Evolutionary conservation across 2,888 invertebrate species (phyloP).

Genomic region (Choreutis nemorana): DNA sequence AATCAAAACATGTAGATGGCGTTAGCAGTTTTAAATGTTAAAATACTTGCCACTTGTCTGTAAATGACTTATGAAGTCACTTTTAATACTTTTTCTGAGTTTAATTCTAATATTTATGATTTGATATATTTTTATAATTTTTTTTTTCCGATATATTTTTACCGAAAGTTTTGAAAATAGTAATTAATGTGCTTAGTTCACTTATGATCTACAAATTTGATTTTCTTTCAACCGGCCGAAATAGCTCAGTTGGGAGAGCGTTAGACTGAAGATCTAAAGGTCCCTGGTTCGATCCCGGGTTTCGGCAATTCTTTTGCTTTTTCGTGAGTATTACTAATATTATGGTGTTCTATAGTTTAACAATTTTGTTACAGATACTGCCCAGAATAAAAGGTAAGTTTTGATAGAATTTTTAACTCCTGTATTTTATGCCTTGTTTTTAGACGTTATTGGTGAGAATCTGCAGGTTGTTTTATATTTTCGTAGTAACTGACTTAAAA

Average conservation of each 20-base stretch:
- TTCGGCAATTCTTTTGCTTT: slow-evolving; percentile 59
- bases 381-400: slow-evolving; percentile 2
- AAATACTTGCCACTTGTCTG: no score
- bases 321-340: slow-evolving; percentile 6
- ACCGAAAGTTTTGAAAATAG: background rate
- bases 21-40: slow-evolving; percentile 8
- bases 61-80: no score
- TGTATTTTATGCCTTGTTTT: background rate
- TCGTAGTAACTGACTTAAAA: no score
- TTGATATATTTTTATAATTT: background rate
- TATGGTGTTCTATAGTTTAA: slow-evolving; percentile 4
- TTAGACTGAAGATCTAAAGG: slow-evolving; percentile 76
- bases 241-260: slow-evolving; percentile 74
- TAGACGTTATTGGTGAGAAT: background rate
- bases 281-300: slow-evolving; percentile 77
- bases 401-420: background rate
- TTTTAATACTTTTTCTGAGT: background rate
- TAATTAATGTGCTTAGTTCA: slow-evolving; percentile 5
- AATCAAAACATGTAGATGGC: slow-evolving; percentile 18
- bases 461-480: no score
- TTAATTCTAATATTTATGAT: background rate
- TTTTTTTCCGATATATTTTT: background rate
- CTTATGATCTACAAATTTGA: slow-evolving; percentile 16
- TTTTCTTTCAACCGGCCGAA: slow-evolving; percentile 36
- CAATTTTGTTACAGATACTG: slow-evolving; percentile 4